Percentiles rank a stretch among this genome's conserved stretches.
phyloP scores from a whole-genome alignment of 2,113 vertebrate species.

The Entelurus aequoreus region DNA sequence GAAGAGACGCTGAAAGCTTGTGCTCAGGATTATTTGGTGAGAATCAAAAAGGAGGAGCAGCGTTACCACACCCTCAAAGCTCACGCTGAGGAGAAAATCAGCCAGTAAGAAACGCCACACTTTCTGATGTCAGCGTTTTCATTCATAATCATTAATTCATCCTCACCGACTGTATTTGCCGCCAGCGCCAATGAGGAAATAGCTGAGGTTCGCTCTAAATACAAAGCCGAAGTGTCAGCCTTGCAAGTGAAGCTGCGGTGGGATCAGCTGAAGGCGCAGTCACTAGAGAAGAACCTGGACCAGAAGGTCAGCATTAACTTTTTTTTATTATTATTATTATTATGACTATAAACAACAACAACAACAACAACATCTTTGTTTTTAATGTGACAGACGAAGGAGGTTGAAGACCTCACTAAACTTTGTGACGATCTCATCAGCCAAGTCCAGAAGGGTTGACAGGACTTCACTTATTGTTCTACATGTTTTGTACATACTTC shows the following conservation, averaged over 20 bases:
- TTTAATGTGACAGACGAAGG: slow-evolving; percentile 69
- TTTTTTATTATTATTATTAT: background rate
- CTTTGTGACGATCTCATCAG: slow-evolving; percentile 82
- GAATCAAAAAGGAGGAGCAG: slow-evolving; percentile 82
- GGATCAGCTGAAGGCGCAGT: slow-evolving; percentile 84
- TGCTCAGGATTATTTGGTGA: slow-evolving; percentile 75
- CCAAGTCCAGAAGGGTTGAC: slow-evolving; percentile 68
- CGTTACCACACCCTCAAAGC: slow-evolving; percentile 86
- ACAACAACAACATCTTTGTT: background rate
- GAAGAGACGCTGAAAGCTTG: slow-evolving; percentile 86
- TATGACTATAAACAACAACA: no score
- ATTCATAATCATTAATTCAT: no score
- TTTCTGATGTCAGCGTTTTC: background rate
- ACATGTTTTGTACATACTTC: slow-evolving; percentile 25
- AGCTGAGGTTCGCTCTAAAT: slow-evolving; percentile 77
- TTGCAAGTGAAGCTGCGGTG: slow-evolving; percentile 80
- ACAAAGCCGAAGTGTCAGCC: slow-evolving; percentile 71
- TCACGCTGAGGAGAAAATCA: slow-evolving; percentile 87
- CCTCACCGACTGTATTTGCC: no score
- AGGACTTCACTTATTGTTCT: background rate
- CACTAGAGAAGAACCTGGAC: slow-evolving; percentile 81
- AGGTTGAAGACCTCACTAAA: slow-evolving; percentile 78
- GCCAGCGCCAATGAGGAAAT: slow-evolving; percentile 85
- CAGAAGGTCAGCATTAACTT: slow-evolving; percentile 76
- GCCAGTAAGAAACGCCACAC: slow-evolving; percentile 62